Base-by-base conservation (phyloP, 2,888 invertebrate species). In the Hydroisotoma schaefferi region DNA sequence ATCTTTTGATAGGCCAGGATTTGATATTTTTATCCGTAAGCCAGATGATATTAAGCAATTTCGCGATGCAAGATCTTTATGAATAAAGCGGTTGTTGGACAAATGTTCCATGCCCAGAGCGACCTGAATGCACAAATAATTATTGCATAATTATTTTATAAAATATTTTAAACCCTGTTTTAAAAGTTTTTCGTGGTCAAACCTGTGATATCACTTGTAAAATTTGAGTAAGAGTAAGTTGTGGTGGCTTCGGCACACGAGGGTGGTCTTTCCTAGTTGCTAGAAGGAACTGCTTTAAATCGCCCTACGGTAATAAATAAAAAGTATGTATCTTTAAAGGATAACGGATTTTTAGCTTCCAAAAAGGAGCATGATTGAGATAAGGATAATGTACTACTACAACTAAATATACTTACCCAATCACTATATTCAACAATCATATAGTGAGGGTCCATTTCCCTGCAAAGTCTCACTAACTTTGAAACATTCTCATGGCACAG, bases 371-470 rank as follows among this genome's bases (percentile, higher is more conserved):
- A 48, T 25, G 46, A 20, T 28, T 48, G 27, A 37, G 20, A 47
- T n/a, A n/a, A n/a, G n/a, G n/a, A n/a, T n/a, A n/a, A n/a, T n/a
- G n/a, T n/a, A n/a, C n/a, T n/a, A n/a, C n/a, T n/a, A 18, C 22
- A n/a, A n/a, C n/a, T n/a, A n/a, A n/a, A n/a, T n/a, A n/a, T n/a
- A n/a, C n/a, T 78, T 76, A 90, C 90, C 94, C 94, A 94, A 76
- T 95, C 94, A 2, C 92, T 92, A 75, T 92, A 89, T 75, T 95
- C 93, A 15, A 92, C 78, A 23, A 95, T 83, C 84, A 94, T 85
- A 74, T 87, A 90, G 75, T 92, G 90, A 0, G 94, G 94, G 70
- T 93, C 91, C 2, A 83, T 82, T 54, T 90, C 90, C 47, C 86
- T 47, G 56, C 67, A 72, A 28, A 69, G 67, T 51, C 69, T 48